Percentiles rank a stretch among this genome's conserved stretches.
phyloP scores from a whole-genome alignment of 2,888 invertebrate species.

The Octonoba sinensis region DNA sequence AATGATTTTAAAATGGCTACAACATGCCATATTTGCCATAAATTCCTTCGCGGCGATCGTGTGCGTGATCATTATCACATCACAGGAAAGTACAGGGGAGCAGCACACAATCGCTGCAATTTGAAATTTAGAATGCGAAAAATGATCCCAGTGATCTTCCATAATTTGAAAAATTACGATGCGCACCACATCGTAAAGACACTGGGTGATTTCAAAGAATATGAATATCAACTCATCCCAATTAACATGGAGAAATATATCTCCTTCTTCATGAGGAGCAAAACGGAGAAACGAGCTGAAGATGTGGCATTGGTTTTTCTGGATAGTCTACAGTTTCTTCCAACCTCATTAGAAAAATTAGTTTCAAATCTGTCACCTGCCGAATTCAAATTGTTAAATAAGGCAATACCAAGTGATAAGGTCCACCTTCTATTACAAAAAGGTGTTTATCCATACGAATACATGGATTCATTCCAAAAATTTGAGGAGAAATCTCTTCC shows the following conservation, averaged over 20 bases:
- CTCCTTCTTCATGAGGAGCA: background rate
- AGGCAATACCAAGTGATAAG: background rate
- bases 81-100: background rate
- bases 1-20: no score
- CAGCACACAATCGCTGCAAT: slow-evolving; percentile 6
- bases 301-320: background rate
- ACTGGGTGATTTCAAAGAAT: background rate
- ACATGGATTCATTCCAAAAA: background rate
- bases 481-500: background rate
- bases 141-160: no score
- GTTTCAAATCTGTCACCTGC: background rate
- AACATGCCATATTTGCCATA: no score
- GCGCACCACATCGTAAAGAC: slow-evolving; percentile 2
- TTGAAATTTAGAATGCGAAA: background rate
- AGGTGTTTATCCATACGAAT: background rate
- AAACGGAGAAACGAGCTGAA: background rate
- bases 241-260: slow-evolving; percentile 14
- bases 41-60: no score
- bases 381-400: background rate
- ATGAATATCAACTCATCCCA: background rate
- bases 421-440: background rate
- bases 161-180: no score
- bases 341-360: background rate
- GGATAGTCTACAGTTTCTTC: background rate
- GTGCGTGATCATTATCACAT: no score